Base-by-base conservation (phyloP, 64 coral and sea anemone genomes). In the Dendrophyllia cribrosa region DNA sequence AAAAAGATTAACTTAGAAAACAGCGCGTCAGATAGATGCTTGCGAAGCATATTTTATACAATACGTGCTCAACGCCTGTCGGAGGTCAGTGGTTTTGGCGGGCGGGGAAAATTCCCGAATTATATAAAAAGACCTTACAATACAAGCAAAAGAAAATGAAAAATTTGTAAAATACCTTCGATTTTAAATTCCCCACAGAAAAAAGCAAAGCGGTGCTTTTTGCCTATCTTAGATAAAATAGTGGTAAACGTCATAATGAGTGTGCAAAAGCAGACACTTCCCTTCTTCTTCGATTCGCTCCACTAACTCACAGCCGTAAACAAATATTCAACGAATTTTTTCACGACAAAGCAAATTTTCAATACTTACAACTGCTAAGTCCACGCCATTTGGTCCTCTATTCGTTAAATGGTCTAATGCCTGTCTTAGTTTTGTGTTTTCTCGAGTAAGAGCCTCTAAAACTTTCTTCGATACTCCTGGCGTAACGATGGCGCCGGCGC, bases 401-500 rank as follows among this genome's bases (percentile, higher is more conserved):
- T 56, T 96, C 1, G 90, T 63, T 23, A 96, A 77, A 77, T 96
- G 95, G 13, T 96, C 86, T n/a, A 96, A 70, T 1, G 95, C 79
- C 16, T 93, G 95, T n/a, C 76, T 96, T 16, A 96, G 68, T 58
- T 93, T 96, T 22, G 95, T 93, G 26, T 96, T 96, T 80, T 96
- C 95, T 3, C 91, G 68, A 16, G 95, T 96, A 20, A 96, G 63
- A 19, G 95, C 84, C 59, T 96, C 95, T 50, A 96, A 86, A 23
- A 96, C 21, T 56, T 93, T 96, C 62, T 96, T 96, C 14, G 95
- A 96, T 2, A 96, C 95, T 25, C 95, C 95, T 0, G 95, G 95
- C 45, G 95, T 96, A 25, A 96, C 74, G 10, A 96, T 88, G 80
- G 60, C 80, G 48, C 86, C 91, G 80, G 60, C 80, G 48, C 86